A percentile compares a stretch with the other conserved stretches of the same genome.
Conservation (phyloP, 2,888 invertebrate species). For the Gisinianus flammeolus region DNA sequence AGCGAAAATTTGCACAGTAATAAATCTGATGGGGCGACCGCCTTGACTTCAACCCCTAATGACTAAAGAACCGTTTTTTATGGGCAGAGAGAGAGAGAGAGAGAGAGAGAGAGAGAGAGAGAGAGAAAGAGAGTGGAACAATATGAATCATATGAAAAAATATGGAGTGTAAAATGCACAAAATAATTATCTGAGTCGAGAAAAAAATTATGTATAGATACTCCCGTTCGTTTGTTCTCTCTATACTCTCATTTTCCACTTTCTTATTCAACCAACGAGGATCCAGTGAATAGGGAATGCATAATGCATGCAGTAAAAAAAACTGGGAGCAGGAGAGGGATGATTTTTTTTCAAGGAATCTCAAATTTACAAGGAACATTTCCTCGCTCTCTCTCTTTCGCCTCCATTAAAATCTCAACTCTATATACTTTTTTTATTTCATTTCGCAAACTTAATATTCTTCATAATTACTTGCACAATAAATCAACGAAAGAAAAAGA, state of each 20-base stretch:
- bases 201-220: not conserved
- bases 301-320: not conserved
- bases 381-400: not conserved
- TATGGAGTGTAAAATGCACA: conserved; percentile 34
- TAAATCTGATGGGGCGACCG: conserved; percentile 28
- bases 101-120: not conserved
- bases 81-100: not conserved
- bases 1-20: conserved; percentile 34
- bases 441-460: conserved; percentile 14
- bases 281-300: not conserved
- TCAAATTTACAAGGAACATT: not conserved
- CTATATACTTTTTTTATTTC: conserved; percentile 11
- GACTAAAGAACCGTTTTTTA: conserved; percentile 27
- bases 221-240: not conserved
- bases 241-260: not conserved
- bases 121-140: conserved; percentile 15
- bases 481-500: conserved; percentile 2
- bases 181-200: conserved; percentile 29
- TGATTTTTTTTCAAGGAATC: not conserved
- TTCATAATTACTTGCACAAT: not conserved
- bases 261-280: not conserved
- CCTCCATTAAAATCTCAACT: not conserved
- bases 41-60: conserved; percentile 6
- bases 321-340: not conserved
- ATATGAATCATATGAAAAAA: conserved; percentile 32